Percentiles rank a stretch among this genome's conserved stretches.
Conservation (phyloP, 2,797 vertebrate genomes). For the Oryzias sinensis region DNA sequence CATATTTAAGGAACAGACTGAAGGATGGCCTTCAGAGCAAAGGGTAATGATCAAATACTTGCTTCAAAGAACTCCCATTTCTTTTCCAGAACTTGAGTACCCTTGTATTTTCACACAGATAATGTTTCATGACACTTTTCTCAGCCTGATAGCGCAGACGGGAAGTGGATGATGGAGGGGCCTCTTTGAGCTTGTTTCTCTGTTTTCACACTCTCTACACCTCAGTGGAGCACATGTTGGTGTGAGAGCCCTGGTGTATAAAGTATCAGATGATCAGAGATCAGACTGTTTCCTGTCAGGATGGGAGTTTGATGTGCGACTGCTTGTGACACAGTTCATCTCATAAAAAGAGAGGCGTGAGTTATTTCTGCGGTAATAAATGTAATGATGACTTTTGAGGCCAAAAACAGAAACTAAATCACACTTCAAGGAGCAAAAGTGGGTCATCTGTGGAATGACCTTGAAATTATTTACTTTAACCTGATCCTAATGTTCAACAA, state of each 20-base stretch:
- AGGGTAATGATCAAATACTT: background rate
- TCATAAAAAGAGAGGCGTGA: constrained; percentile 24
- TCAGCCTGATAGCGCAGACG: constrained; percentile 4
- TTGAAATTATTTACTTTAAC: constrained; percentile 10
- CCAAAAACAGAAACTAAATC: constrained; percentile 44
- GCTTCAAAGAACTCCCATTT: background rate
- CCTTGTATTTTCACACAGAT: constrained; percentile 1
- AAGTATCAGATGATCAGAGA: constrained; percentile 49
- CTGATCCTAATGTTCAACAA: too few relatives aligned
- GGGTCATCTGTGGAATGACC: constrained; percentile 8
- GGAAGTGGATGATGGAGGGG: constrained; percentile 20
- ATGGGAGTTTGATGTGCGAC: constrained; percentile 44
- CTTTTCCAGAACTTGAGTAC: background rate
- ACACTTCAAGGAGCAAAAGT: constrained; percentile 17
- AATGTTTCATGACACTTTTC: constrained; percentile 25
- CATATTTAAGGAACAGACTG: background rate
- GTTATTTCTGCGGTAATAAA: constrained; percentile 30
- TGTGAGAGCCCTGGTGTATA: constrained; percentile 13
- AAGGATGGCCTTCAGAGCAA: background rate
- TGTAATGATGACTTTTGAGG: constrained; percentile 9
- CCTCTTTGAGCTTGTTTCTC: constrained; percentile 43
- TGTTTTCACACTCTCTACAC: constrained; percentile 57
- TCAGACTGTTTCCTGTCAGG: constrained; percentile 30
- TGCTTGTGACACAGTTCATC: constrained; percentile 28
- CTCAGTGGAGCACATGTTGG: constrained; percentile 33